Conservation (phyloP, 64 coral and sea anemone species). For the Platygyra sinensis region DNA sequence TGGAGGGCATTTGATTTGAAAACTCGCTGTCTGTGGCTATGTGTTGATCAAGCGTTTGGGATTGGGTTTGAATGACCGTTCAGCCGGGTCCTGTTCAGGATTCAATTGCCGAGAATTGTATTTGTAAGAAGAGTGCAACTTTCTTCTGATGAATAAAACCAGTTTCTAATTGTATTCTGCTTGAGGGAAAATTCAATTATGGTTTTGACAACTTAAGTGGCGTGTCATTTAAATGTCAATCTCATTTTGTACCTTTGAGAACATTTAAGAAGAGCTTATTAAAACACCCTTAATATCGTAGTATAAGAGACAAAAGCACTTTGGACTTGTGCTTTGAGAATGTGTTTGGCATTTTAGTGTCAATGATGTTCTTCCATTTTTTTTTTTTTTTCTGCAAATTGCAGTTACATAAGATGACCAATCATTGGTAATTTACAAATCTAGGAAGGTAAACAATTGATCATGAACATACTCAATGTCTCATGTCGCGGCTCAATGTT, state of each 20-base stretch:
- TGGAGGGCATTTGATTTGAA: too few species aligned
- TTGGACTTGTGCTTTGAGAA: neutral
- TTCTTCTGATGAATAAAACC: neutral
- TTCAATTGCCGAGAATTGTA: too few species aligned
- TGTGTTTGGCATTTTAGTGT: neutral
- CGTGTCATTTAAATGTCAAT: neutral
- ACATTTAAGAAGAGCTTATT: neutral
- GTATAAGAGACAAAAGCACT: neutral
- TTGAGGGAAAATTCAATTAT: slow-evolving; percentile 16
- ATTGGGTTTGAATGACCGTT: neutral
- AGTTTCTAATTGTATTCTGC: neutral
- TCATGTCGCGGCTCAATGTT: too few species aligned
- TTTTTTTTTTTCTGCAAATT: too few species aligned
- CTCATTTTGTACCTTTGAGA: neutral
- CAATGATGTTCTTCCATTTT: neutral
- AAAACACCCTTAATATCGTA: neutral
- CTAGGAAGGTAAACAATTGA: too few species aligned
- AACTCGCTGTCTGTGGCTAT: too few species aligned
- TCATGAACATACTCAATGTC: too few species aligned
- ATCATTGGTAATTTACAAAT: too few species aligned
- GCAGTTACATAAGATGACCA: too few species aligned
- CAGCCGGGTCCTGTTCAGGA: neutral
- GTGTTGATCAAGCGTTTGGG: too few species aligned
- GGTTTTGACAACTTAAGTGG: slow-evolving; percentile 12
- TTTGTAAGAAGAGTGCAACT: too few species aligned